Conservation (phyloP, 2,888 invertebrate species). For the Germaria angustata region DNA sequence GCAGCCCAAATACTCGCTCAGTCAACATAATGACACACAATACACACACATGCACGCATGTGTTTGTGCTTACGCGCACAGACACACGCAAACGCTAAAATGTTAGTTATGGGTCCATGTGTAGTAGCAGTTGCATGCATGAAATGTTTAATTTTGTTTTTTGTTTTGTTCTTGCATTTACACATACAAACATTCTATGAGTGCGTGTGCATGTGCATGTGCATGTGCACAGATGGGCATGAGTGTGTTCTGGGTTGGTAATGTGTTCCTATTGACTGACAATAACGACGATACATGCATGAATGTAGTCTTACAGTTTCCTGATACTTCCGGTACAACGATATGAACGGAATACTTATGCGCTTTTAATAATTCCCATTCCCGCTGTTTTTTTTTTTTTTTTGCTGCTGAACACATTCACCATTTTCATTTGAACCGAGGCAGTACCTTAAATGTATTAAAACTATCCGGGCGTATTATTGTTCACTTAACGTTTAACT, state of each 20-base stretch:
- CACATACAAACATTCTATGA: neutral
- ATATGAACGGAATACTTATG: conserved; percentile 27
- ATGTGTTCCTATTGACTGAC: neutral
- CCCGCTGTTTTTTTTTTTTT: no score
- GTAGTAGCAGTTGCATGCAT: conserved; percentile 35
- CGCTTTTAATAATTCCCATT: conserved; percentile 46
- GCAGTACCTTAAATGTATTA: neutral
- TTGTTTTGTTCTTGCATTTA: neutral
- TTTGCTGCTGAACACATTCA: neutral
- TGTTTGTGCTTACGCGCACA: conserved; percentile 22
- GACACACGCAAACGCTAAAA: neutral
- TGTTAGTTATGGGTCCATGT: neutral
- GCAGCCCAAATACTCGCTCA: conserved; percentile 69
- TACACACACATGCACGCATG: conserved; percentile 3
- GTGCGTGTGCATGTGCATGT: neutral
- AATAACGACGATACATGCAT: conserved; percentile 8
- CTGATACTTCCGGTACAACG: conserved; percentile 63
- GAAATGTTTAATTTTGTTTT: neutral
- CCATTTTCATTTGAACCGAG: neutral
- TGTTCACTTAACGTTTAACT: no score
- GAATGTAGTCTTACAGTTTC: conserved; percentile 58
- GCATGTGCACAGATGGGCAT: neutral
- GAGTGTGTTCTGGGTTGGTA: neutral
- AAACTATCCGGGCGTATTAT: neutral
- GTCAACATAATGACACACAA: neutral